Evolutionary conservation across 1,140 invertebrate genomes (phyloP), one percentile per base, ranked within the genome.

Genomic region (Rhagoletis zephyria): DNA sequence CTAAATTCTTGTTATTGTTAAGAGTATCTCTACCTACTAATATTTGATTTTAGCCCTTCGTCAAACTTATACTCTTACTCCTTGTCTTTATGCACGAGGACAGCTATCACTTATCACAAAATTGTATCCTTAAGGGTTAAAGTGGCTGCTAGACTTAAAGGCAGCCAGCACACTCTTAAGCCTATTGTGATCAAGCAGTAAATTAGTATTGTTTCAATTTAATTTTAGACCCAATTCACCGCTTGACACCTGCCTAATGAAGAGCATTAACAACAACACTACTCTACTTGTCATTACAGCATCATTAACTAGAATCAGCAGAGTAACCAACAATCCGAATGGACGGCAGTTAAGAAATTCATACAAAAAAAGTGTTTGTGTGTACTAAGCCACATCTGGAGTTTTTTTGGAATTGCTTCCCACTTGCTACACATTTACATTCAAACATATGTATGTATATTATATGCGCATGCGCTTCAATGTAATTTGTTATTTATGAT

Each of bases 191-290:
- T 3, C 48, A 45, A 16, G 67, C 14, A 74, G 67, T 74, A 48
- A 48, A 74, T 74, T 74, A 74, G 67, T 14, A 74, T 9, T 74
- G 67, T 74, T 74, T 74, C 45, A 74, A 74, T 74, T 74, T 48
- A 74, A 74, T 45, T 48, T 42, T 74, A 45, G 45, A 42, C 67
- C 42, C 67, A 74, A 74, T 74, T 48, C 67, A 74, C 67, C 67
- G 45, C 40, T 74, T 74, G 67, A 74, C 67, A 74, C 67, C 6
- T 74, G 45, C 67, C 12, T 45, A 45, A 74, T 74, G 42, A 74
- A 74, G 10, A 74, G 16, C 3, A 74, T 74, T 74, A 74, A 74
- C 42, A 74, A 48, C 67, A 74, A 45, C 42, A 45, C 12, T 10
- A 74, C 40, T 10, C 10, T 14, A 63, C 61, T 16, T 14, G 16